These are phyloP conservation scores for Bettongia penicillata DNA, from an alignment of 2,113 vertebrate species.

Conservation along the genomic window DNA sequence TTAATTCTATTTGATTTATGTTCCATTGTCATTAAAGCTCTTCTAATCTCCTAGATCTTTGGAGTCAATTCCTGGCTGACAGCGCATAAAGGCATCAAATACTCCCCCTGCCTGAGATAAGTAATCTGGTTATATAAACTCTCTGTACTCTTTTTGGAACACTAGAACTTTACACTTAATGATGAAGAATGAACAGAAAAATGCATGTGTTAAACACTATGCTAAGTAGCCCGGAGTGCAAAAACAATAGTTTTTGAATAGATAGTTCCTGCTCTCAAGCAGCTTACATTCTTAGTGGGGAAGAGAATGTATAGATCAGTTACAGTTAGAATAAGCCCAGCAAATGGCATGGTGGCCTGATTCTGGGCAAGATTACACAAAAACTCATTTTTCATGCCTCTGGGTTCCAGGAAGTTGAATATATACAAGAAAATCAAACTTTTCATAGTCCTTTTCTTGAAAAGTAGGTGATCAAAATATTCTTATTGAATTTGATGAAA, in stretches of 20 bases:
- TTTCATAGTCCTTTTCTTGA: background rate
- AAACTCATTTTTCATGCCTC: background rate
- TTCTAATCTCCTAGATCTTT: constrained; percentile 70
- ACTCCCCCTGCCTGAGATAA: constrained; percentile 71
- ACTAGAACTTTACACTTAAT: constrained; percentile 64
- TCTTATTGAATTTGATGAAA: constrained; percentile 52
- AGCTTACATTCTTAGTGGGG: background rate
- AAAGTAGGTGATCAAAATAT: background rate
- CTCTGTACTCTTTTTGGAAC: constrained; percentile 62
- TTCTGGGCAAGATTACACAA: background rate
- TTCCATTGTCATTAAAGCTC: constrained; percentile 75
- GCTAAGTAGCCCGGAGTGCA: background rate
- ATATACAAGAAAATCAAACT: background rate
- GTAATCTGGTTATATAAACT: constrained; percentile 68
- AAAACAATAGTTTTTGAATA: too few relatives aligned
- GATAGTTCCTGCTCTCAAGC: background rate
- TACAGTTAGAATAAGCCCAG: background rate
- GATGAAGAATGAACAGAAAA: background rate
- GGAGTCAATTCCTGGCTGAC: constrained; percentile 70
- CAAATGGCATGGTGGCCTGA: background rate
- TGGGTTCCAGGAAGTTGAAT: too few relatives aligned
- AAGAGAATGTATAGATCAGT: background rate
- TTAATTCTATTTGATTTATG: constrained; percentile 76
- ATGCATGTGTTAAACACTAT: constrained; percentile 28
- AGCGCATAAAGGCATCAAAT: constrained; percentile 69